These are phyloP conservation scores for Australoheros facetus DNA, from an alignment of 2,797 vertebrate genomes.

Conservation along the genomic window DNA sequence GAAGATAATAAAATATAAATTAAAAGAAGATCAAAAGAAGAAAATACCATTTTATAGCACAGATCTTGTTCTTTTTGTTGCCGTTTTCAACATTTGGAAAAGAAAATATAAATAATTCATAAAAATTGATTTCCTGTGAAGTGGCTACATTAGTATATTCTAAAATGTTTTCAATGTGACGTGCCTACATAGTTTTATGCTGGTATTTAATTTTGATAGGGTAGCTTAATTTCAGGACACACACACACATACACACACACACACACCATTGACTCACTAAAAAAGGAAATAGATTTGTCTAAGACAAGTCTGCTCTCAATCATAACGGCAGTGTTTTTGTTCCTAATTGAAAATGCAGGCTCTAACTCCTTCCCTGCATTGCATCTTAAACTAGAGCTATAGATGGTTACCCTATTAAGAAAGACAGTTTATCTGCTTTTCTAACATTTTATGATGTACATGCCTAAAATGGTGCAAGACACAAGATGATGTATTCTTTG, in stretches of 20 bases:
- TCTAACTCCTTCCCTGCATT: not conserved
- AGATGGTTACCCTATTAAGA: not conserved
- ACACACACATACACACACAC: too few species aligned
- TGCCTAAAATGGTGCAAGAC: not conserved
- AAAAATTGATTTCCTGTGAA: not conserved
- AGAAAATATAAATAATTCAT: not conserved
- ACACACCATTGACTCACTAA: too few species aligned
- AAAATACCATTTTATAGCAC: not conserved
- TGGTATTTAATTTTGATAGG: too few species aligned
- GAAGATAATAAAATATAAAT: conserved; percentile 13
- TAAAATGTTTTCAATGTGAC: too few species aligned
- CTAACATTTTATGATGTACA: not conserved
- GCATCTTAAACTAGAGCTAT: not conserved
- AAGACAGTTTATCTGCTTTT: not conserved
- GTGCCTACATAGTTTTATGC: too few species aligned
- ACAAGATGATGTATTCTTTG: not conserved
- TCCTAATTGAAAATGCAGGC: not conserved
- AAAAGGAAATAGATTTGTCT: not conserved
- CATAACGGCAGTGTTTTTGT: not conserved
- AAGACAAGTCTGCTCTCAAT: not conserved
- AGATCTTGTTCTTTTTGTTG: not conserved
- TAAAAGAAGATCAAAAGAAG: conserved; percentile 1
- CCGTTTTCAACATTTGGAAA: not conserved
- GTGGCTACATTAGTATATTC: not conserved
- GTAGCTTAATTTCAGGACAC: too few species aligned